These are phyloP conservation scores for Drosophila dives DNA, from an alignment of 2,888 invertebrate genomes.

Conservation along the genomic window DNA sequence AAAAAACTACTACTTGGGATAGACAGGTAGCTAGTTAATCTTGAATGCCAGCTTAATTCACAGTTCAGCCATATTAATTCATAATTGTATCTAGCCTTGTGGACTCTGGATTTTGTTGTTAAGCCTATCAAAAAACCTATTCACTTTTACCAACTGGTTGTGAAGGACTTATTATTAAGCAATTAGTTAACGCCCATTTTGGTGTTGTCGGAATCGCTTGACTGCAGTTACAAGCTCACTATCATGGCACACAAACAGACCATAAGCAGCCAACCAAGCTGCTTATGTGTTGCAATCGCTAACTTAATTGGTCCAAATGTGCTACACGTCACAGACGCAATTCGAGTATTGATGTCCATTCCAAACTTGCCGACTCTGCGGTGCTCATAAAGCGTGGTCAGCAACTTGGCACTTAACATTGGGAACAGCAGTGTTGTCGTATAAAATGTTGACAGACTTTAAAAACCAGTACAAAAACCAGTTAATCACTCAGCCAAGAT, in stretches of 20 bases:
- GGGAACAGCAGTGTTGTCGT: conserved; percentile 27
- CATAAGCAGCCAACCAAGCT: conserved; percentile 29
- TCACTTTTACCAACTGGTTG: conserved; percentile 22
- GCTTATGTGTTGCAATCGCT: conserved; percentile 50
- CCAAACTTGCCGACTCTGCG: conserved; percentile 9
- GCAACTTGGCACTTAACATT: conserved; percentile 33
- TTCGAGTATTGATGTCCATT: conserved; percentile 49
- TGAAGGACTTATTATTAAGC: conserved; percentile 26
- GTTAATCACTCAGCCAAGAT: conserved; percentile 63
- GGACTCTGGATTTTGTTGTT: conserved; percentile 1
- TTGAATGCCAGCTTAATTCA: conserved; percentile 5
- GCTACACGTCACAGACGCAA: conserved; percentile 48
- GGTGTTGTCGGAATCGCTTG: conserved; percentile 36
- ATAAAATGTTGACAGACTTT: conserved; percentile 9
- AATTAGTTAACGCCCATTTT: conserved; percentile 19
- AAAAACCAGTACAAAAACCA: conserved; percentile 34
- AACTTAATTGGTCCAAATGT: conserved; percentile 61
- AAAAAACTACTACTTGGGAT: not conserved
- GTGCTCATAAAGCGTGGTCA: conserved; percentile 26
- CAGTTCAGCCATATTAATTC: conserved; percentile 18
- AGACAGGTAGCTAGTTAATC: not conserved
- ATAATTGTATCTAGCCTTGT: conserved; percentile 2
- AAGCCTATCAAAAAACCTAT: conserved; percentile 7
- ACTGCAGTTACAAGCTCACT: conserved; percentile 77
- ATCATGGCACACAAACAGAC: conserved; percentile 68